Evolutionary conservation across 2,888 invertebrate genomes (phyloP).

Genomic region (Acanthosoma haemorrhoidale): DNA sequence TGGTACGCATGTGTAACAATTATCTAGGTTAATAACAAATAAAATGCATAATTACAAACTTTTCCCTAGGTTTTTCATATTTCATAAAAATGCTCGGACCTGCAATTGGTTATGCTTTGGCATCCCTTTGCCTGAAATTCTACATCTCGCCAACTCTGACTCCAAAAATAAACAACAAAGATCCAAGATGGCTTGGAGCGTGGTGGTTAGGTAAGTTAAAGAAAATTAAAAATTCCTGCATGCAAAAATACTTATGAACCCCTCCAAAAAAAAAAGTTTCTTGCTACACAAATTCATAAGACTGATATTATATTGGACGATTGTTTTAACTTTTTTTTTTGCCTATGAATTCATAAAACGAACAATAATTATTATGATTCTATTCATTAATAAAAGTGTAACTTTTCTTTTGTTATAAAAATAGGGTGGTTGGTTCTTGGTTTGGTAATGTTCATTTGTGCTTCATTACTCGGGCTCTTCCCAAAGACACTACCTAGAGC

Average conservation of each 20-base stretch:
- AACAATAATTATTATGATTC: not conserved
- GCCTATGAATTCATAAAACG: too few relatives aligned
- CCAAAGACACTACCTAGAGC: slow-evolving; percentile 64
- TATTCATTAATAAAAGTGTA: too few relatives aligned
- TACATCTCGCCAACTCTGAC: slow-evolving; percentile 61
- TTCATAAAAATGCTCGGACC: slow-evolving; percentile 65
- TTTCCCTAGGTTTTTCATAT: slow-evolving; percentile 60
- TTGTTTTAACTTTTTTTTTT: too few relatives aligned
- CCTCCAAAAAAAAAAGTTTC: not conserved
- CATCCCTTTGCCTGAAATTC: slow-evolving; percentile 59
- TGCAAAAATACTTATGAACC: not conserved
- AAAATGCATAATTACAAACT: too few relatives aligned
- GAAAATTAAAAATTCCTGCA: not conserved
- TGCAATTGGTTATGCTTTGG: slow-evolving; percentile 61
- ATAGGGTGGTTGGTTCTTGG: slow-evolving; percentile 60
- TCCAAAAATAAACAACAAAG: slow-evolving; percentile 59
- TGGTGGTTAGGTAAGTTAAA: slow-evolving; percentile 61
- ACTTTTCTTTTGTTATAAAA: not conserved
- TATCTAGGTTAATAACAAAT: too few relatives aligned
- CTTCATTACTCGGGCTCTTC: slow-evolving; percentile 60
- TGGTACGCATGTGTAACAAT: too few relatives aligned
- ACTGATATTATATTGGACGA: too few relatives aligned
- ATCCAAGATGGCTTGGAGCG: slow-evolving; percentile 76
- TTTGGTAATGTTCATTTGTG: slow-evolving; percentile 54
- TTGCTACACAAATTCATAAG: too few relatives aligned